Base-by-base conservation (phyloP, 2,797 vertebrate species). In the Scolopax bukidnonensis region DNA sequence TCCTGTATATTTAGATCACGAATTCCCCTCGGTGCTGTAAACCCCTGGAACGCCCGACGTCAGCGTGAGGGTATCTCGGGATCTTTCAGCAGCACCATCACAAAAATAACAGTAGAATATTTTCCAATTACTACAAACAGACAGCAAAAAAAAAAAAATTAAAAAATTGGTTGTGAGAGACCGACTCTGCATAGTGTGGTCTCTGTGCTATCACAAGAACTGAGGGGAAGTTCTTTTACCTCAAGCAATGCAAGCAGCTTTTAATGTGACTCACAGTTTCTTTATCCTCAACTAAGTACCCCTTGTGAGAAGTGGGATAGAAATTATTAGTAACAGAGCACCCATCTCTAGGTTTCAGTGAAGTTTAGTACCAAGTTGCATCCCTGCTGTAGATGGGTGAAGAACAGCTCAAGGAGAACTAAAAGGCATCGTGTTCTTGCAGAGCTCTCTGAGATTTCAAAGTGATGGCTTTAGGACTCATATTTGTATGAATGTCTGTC, bases 171-270 rank as follows among this genome's bases (percentile, higher is more conserved):
- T 5, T 63, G 36, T 7, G 73, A 86, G 68, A 74, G 7, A 33
- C 1, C 6, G 83, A 24, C 21, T 16, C 7, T 18, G 48, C 65
- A 28, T 4, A 50, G 32, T 2, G 25, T 36, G 71, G 36, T 68
- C 79, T 57, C 17, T 56, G 7, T 1, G 2, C 36, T 48, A 27
- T 38, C 48, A 36, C 14, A 56, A 53, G 54, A 73, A 38, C 45
- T 24, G 50, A 77, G 18, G 51, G 67, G 68, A 91, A 73, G 60
- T 81, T 84, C 48, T 84, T 89, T 45, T 60, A 84, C 59, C 50
- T 89, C 47, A 47, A 70, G 54, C 28, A 28, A 12, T 30, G 33
- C 23, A 64, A 81, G 45, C 41, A 69, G 27, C 25, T 92, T 78
- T 50, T 36, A 27, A 2, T 30, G 3, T 73, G 45, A 88, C 41